Evolutionary conservation across 2,113 vertebrate genomes (phyloP).

Genomic region (Burhinus oedicnemus): DNA sequence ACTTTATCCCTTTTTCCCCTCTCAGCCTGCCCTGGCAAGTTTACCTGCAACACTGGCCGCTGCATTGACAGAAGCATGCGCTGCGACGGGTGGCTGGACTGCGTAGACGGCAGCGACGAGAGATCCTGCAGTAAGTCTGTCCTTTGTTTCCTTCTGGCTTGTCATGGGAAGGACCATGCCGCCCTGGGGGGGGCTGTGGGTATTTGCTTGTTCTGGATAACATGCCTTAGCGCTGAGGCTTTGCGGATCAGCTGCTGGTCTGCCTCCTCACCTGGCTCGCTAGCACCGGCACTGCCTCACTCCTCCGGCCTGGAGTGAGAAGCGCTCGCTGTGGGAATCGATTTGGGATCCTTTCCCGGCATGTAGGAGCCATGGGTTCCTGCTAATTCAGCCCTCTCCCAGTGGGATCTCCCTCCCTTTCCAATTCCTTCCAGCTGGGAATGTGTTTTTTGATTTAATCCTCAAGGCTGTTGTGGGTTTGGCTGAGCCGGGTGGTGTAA

Average conservation of each 20-base stretch:
- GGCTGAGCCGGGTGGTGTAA: background rate
- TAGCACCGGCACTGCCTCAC: too few species aligned
- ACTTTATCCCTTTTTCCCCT: background rate
- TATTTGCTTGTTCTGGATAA: background rate
- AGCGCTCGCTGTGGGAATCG: fast-evolving
- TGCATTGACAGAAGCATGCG: conserved; percentile 77
- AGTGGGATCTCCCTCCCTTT: background rate
- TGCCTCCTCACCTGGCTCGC: too few species aligned
- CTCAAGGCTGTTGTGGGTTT: background rate
- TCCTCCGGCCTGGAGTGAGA: background rate
- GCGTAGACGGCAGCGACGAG: conserved; percentile 89
- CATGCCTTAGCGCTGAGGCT: background rate
- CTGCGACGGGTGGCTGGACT: conserved; percentile 94
- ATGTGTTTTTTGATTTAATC: background rate
- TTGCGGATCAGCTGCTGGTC: background rate
- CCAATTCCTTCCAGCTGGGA: background rate
- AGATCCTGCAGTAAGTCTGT: conserved; percentile 81
- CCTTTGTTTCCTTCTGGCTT: too few species aligned
- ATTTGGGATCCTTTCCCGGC: background rate
- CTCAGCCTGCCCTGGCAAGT: conserved; percentile 87
- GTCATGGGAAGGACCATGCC: background rate
- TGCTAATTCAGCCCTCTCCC: background rate
- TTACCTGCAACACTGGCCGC: conserved; percentile 80
- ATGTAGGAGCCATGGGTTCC: background rate
- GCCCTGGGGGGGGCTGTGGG: background rate